These are phyloP conservation scores for Dunckerocampus dactyliophorus DNA, from an alignment of 2,113 vertebrate species.

Conservation along the genomic window DNA sequence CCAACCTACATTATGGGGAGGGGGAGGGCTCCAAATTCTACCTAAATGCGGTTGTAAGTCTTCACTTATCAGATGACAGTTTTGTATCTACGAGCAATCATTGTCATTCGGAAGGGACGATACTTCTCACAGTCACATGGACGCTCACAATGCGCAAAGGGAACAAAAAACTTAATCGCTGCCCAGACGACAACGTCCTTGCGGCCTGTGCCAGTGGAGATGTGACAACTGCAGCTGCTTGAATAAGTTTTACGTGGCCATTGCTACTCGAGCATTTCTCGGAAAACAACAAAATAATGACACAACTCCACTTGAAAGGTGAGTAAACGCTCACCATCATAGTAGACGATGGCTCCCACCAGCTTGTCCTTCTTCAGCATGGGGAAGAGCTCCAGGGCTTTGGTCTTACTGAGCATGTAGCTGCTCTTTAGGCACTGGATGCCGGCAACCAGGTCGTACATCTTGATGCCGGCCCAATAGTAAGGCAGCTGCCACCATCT, in stretches of 20 bases:
- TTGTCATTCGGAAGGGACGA: neutral
- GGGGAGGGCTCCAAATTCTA: neutral
- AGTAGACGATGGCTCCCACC: constrained; percentile 96
- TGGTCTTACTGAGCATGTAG: constrained; percentile 88
- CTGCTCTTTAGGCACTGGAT: constrained; percentile 91
- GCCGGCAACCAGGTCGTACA: constrained; percentile 93
- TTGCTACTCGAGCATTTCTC: no score
- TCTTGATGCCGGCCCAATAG: constrained; percentile 95
- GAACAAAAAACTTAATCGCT: constrained; percentile 3
- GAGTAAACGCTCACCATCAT: constrained; percentile 79
- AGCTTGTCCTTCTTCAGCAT: constrained; percentile 93
- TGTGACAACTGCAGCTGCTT: no score
- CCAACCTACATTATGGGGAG: neutral
- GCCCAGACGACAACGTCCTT: no score
- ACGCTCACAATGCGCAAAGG: constrained; percentile 36
- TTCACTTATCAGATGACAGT: neutral
- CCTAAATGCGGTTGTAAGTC: neutral
- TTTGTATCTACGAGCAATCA: constrained; percentile 4
- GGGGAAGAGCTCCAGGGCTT: constrained; percentile 90
- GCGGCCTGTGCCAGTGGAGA: no score
- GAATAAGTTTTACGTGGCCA: no score
- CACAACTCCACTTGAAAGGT: neutral
- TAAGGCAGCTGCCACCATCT: constrained; percentile 99
- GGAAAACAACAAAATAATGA: constrained; percentile 25
- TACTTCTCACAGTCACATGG: constrained; percentile 22